A percentile compares a stretch with the other conserved stretches of the same genome.
These are phyloP conservation scores for Tricholauxania praeusta DNA, from an alignment of 2,888 invertebrate species.

Conservation along the genomic window DNA sequence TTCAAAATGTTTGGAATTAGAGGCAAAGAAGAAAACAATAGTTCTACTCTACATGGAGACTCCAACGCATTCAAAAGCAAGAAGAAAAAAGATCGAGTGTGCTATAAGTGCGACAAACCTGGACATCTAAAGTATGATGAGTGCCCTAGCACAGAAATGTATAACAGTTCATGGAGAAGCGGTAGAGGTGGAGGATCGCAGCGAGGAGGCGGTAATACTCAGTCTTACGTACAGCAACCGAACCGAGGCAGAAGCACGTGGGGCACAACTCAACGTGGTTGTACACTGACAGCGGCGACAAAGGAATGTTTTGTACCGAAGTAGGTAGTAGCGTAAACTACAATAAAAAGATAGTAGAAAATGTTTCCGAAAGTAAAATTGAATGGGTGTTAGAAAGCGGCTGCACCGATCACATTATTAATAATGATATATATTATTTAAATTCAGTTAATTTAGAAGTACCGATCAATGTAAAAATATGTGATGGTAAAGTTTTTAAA, in stretches of 20 bases:
- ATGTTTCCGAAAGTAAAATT: constrained; percentile 3
- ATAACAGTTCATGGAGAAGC: constrained; percentile 4
- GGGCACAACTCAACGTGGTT: constrained; percentile 6
- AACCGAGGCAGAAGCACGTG: background rate
- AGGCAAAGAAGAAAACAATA: constrained; percentile 8
- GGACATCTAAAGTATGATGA: constrained; percentile 3
- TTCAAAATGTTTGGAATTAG: constrained; percentile 13
- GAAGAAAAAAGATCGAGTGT: constrained; percentile 5
- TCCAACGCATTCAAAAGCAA: constrained; percentile 8
- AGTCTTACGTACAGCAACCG: background rate
- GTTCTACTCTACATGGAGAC: constrained; percentile 10
- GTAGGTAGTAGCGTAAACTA: background rate
- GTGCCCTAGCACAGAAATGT: background rate
- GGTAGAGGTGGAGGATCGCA: constrained; percentile 2
- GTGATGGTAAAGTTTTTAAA: constrained; percentile 31
- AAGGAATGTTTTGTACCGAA: background rate
- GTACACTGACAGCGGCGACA: constrained; percentile 4
- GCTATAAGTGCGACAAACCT: constrained; percentile 12
- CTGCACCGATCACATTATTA: constrained; percentile 38
- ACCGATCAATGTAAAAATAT: constrained; percentile 31
- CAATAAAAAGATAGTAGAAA: background rate
- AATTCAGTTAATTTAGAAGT: background rate
- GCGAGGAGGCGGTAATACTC: background rate
- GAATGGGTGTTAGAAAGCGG: constrained; percentile 40
- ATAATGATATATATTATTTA: constrained; percentile 9